Conservation (phyloP, 2,113 vertebrate genomes). For the Carlito syrichta region DNA sequence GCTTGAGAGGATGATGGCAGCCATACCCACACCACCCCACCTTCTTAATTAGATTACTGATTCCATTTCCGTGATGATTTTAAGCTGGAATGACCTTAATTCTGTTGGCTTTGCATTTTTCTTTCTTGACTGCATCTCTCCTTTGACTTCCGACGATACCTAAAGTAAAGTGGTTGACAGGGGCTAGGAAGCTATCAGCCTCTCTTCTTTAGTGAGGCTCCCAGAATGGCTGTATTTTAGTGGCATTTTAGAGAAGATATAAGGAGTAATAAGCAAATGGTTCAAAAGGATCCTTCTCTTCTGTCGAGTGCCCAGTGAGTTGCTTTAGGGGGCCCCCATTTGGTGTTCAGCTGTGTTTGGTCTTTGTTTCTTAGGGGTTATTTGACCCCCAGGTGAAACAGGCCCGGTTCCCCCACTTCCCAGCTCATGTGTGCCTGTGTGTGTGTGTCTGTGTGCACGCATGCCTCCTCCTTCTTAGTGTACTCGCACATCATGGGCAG, state of each 20-base stretch:
- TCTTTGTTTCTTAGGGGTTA: not conserved
- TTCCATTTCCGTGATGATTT: slow-evolving; percentile 34
- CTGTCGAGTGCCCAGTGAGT: not conserved
- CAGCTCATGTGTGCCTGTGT: too few species aligned
- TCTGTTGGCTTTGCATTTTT: not conserved
- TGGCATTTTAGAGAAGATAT: not conserved
- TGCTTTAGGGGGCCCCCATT: not conserved
- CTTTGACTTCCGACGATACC: not conserved
- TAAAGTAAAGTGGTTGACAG: not conserved
- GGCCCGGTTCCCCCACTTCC: not conserved
- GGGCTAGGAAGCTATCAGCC: not conserved
- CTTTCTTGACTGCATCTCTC: not conserved
- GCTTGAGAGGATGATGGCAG: not conserved
- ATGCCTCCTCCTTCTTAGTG: not conserved
- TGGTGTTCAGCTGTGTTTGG: not conserved
- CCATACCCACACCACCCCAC: not conserved
- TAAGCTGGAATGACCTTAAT: not conserved
- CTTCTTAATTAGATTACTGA: slow-evolving; percentile 43
- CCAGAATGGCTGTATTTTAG: not conserved
- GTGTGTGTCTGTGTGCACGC: not conserved
- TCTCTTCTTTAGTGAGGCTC: not conserved
- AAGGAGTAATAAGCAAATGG: not conserved
- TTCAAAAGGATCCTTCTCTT: not conserved
- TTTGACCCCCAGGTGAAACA: not conserved
- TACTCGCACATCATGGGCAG: not conserved